Percentiles rank a stretch among this genome's conserved stretches.
These are phyloP conservation scores for Euplexia lucipara DNA, from an alignment of 2,888 invertebrate species.

Conservation along the genomic window DNA sequence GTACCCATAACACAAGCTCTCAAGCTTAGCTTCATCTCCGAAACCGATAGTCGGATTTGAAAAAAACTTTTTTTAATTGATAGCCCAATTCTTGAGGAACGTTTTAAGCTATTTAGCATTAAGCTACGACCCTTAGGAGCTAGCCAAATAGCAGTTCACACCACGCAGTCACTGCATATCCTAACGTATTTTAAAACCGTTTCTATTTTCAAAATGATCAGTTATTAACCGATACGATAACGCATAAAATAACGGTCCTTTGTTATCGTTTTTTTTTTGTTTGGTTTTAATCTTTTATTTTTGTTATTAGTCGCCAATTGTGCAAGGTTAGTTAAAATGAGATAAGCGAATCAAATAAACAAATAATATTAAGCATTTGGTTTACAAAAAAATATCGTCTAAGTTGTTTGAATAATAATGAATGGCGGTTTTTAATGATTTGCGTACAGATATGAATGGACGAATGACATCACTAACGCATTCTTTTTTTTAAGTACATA, in stretches of 20 bases:
- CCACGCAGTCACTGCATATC: too few species aligned
- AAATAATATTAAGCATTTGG: too few species aligned
- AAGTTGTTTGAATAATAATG: constrained; percentile 19
- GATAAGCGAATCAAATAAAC: constrained; percentile 18
- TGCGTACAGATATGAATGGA: constrained; percentile 22
- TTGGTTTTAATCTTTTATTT: constrained; percentile 34
- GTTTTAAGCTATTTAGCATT: too few species aligned
- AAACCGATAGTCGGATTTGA: too few species aligned
- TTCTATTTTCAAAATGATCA: constrained; percentile 16
- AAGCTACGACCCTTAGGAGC: too few species aligned
- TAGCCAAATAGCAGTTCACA: too few species aligned
- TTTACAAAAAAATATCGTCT: constrained; percentile 16
- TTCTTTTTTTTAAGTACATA: too few species aligned
- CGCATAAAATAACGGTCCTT: constrained; percentile 42
- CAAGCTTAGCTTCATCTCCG: too few species aligned
- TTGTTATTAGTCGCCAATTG: constrained; percentile 43
- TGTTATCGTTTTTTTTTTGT: constrained; percentile 29
- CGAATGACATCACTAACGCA: constrained; percentile 44
- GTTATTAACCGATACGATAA: constrained; percentile 18
- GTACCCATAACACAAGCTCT: too few species aligned
- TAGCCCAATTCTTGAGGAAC: too few species aligned
- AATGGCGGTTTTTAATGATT: constrained; percentile 7
- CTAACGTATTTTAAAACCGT: constrained; percentile 8
- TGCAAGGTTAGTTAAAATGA: constrained; percentile 48
- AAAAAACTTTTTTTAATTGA: too few species aligned